A percentile compares a stretch with the other conserved stretches of the same genome.
Evolutionary conservation across 2,113 vertebrate species (phyloP).

Genomic region (Scartelaos histophorus): DNA sequence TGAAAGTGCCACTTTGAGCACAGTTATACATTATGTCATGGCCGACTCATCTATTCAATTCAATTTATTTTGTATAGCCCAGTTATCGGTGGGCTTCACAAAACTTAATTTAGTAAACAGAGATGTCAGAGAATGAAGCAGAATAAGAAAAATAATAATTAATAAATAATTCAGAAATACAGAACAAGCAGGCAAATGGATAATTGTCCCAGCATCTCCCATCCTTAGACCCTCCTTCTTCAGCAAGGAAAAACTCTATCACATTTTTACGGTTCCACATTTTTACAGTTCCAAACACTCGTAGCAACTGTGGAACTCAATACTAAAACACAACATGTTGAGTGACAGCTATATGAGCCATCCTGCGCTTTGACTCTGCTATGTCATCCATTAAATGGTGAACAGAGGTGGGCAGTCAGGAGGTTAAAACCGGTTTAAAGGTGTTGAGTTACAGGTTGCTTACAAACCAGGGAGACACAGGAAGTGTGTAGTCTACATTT

Average conservation of each 20-base stretch:
- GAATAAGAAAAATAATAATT: no score
- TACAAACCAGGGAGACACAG: slow-evolving; percentile 57
- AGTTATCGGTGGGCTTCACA: no score
- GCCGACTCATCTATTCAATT: slow-evolving; percentile 37
- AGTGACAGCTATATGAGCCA: slow-evolving; percentile 57
- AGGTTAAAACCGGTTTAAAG: slow-evolving; percentile 67
- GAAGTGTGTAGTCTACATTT: slow-evolving; percentile 43
- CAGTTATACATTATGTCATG: slow-evolving; percentile 21
- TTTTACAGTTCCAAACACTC: slow-evolving; percentile 63
- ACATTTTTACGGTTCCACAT: slow-evolving; percentile 57
- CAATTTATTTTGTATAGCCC: no score
- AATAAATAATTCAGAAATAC: no score
- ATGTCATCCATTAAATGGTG: slow-evolving; percentile 50
- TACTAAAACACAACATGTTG: slow-evolving; percentile 33
- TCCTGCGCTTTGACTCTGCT: slow-evolving; percentile 27
- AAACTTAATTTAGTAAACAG: no score
- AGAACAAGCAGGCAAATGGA: no score
- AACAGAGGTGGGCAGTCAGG: slow-evolving; percentile 30
- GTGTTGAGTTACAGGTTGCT: slow-evolving; percentile 70
- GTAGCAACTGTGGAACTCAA: slow-evolving; percentile 70
- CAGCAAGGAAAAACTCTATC: no score
- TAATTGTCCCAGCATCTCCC: no score
- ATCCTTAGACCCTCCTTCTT: no score
- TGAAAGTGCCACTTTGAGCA: slow-evolving; percentile 15
- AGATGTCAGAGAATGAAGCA: no score